Percentiles rank a stretch among this genome's conserved stretches.
Evolutionary conservation across 2,888 invertebrate species (phyloP).

Genomic region (Plebejus anna): DNA sequence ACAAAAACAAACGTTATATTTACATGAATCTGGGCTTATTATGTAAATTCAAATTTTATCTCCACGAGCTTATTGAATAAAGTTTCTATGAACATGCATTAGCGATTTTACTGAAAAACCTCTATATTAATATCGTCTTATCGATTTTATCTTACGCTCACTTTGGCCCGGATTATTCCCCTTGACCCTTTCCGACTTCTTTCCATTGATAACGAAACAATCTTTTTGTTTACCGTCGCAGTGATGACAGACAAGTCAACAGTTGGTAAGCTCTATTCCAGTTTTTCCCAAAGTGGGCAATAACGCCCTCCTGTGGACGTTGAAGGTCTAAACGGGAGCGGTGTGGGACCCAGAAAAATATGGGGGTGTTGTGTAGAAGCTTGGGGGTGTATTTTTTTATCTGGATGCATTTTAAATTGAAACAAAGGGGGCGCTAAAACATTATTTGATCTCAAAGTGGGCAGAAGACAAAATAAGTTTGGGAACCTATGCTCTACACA

Average conservation of each 20-base stretch:
- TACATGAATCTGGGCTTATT: background rate
- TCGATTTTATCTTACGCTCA: slow-evolving; percentile 12
- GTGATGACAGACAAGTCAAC: too few species aligned
- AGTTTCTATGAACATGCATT: background rate
- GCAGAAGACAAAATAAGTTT: too few species aligned
- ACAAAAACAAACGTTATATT: background rate
- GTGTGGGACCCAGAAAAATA: too few species aligned
- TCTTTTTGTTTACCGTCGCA: background rate
- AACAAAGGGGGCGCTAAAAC: too few species aligned
- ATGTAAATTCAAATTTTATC: background rate
- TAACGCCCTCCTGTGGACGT: too few species aligned
- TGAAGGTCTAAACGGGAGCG: too few species aligned
- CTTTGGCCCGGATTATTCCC: background rate
- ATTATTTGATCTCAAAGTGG: too few species aligned
- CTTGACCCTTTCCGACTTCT: background rate
- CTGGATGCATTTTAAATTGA: too few species aligned
- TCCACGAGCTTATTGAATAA: background rate
- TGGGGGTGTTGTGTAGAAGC: too few species aligned
- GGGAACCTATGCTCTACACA: too few species aligned
- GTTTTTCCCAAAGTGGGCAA: too few species aligned
- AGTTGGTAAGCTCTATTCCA: background rate
- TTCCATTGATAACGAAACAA: background rate
- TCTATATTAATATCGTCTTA: slow-evolving; percentile 12
- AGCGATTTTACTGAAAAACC: background rate
- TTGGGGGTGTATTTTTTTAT: too few species aligned